A percentile compares a stretch with the other conserved stretches of the same genome.
Conservation (phyloP, 1,140 invertebrate species). For the Zaprionus nigranus region DNA sequence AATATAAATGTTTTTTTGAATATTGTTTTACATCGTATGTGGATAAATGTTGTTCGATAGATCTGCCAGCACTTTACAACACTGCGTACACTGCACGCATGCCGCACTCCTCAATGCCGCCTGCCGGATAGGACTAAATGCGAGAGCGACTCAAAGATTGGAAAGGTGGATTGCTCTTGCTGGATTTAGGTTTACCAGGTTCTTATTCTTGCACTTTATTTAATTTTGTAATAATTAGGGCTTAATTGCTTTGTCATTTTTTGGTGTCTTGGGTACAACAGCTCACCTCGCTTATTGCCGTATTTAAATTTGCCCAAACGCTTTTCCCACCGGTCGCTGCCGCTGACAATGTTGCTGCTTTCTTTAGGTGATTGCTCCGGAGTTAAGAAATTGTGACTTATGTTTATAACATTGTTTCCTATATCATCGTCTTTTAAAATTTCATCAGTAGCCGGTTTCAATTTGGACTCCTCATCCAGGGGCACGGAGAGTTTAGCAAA, state of each 20-base stretch:
- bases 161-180: conserved; percentile 27
- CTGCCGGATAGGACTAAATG: neutral
- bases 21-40: conserved; percentile 17
- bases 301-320: conserved; percentile 85
- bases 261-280: conserved; percentile 55
- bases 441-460: neutral
- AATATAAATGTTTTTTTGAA: too few relatives aligned
- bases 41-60: conserved; percentile 4
- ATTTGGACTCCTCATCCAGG: conserved; percentile 37
- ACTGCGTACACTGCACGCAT: conserved; percentile 33
- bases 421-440: neutral
- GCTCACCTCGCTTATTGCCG: conserved; percentile 85
- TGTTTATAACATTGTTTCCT: conserved; percentile 6
- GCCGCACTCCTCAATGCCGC: conserved; percentile 44
- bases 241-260: conserved; percentile 6
- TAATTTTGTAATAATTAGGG: neutral
- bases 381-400: conserved; percentile 57
- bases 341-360: conserved; percentile 42
- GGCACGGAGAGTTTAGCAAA: conserved; percentile 67
- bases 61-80: conserved; percentile 46
- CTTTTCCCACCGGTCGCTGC: conserved; percentile 69
- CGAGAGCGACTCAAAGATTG: conserved; percentile 11
- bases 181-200: neutral
- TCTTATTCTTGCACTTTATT: conserved; percentile 4
- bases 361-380: conserved; percentile 80